Base-by-base conservation (phyloP, 2,888 invertebrate genomes). In the Pseudococcus viburni region DNA sequence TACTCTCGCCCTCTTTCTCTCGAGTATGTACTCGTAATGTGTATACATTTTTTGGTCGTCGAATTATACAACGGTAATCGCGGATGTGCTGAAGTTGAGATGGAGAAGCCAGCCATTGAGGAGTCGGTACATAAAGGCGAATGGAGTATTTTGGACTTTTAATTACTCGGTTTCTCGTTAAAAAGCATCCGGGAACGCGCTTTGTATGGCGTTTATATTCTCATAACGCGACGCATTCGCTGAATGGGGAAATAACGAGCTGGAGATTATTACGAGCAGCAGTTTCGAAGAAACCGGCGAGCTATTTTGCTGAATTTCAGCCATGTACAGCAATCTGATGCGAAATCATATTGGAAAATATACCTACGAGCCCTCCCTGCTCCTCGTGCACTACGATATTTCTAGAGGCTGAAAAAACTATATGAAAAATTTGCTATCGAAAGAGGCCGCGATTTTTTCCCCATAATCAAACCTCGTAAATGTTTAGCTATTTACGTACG, bases 131-230 rank as follows among this genome's bases (percentile, higher is more conserved):
- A 55, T 59, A 59, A 59, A 59, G 59, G 59, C 59, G 59, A 59
- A 59, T 59, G 55, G 22, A 22, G 64, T 64, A 64, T 64, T 64
- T 64, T 22, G 64, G 64, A 64, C 64, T 64, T 64, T 64, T 64
- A 64, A 64, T 64, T 64, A 64, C 64, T 8, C 22, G 22, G 8
- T 64, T 12, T 64, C 64, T 64, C 19, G 64, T 64, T 64, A 22
- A 64, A 64, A 64, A 64, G 64, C 64, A 22, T 64, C 64, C 64
- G 64, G 64, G 64, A 64, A 22, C 22, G 64, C 22, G 64, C 64
- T 64, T 64, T 64, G 64, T 64, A 64, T 64, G 12, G 64, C 64
- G 64, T 64, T 64, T 64, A 64, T 64, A 22, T 64, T 64, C 64
- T 22, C 22, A 64, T 64, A 64, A 64, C 19, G 22, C 64, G n/a